Percentiles rank a stretch among this genome's conserved stretches.
These are phyloP conservation scores for Aurelia sp. DNA, from an alignment of 30 jellyfish, hydroid and myxozoan species.

Conservation along the genomic window DNA sequence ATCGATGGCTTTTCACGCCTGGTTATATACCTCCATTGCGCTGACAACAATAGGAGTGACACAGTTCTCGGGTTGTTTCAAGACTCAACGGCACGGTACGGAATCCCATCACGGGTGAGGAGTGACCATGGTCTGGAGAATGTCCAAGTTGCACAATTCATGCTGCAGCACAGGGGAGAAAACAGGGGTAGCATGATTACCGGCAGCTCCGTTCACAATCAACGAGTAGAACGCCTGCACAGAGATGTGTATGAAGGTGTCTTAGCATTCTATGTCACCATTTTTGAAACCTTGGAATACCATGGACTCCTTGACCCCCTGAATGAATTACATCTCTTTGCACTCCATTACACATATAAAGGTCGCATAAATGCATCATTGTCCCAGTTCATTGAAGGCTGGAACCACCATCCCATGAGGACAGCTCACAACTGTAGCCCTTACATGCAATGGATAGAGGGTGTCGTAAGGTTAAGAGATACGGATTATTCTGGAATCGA, in stretches of 20 bases:
- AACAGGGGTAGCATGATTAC: neutral
- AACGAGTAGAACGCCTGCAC: neutral
- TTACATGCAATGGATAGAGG: neutral
- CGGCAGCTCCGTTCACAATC: constrained; percentile 1
- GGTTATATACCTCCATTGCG: constrained; percentile 8
- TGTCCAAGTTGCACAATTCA: neutral
- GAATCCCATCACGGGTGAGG: neutral
- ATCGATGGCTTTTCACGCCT: constrained; percentile 19
- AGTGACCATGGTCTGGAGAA: neutral
- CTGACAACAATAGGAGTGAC: constrained; percentile 33
- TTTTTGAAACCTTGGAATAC: neutral
- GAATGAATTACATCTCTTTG: constrained; percentile 1
- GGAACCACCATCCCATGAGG: constrained; percentile 7
- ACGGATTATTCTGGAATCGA: neutral
- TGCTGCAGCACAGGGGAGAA: neutral
- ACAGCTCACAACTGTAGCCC: constrained; percentile 3
- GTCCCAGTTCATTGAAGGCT: neutral
- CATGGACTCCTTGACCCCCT: neutral
- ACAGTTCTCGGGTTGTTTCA: constrained; percentile 23
- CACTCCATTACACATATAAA: neutral
- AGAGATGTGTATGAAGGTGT: constrained; percentile 2
- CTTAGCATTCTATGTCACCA: neutral
- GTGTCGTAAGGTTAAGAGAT: neutral
- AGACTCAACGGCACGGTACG: constrained; percentile 9
- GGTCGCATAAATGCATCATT: neutral